Evolutionary conservation across 2,113 vertebrate species (phyloP).

Genomic region (Phodopus roborovskii): DNA sequence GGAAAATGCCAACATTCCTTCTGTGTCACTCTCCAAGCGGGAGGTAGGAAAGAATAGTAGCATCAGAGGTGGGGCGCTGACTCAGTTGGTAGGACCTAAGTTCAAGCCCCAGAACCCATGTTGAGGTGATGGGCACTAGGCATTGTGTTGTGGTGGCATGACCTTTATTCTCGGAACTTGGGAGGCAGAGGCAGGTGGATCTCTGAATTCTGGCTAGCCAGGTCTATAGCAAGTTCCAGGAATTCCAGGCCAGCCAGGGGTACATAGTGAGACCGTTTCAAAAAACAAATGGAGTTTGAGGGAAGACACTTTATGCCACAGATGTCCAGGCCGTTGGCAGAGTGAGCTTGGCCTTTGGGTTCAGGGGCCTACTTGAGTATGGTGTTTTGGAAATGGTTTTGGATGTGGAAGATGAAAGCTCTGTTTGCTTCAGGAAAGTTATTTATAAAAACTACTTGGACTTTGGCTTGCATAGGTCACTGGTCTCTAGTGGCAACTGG

Average conservation of each 20-base stretch:
- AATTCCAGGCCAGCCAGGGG: neutral
- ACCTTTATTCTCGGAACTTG: neutral
- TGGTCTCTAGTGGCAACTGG: neutral
- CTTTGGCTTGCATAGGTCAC: neutral
- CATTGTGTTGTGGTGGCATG: neutral
- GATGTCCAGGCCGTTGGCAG: neutral
- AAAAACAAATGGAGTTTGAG: neutral
- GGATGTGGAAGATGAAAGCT: neutral
- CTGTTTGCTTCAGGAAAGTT: slow-evolving; percentile 31
- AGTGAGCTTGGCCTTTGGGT: slow-evolving; percentile 17
- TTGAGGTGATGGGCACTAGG: neutral
- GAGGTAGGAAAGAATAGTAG: slow-evolving; percentile 88
- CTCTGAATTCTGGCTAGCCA: neutral
- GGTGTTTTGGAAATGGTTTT: slow-evolving; percentile 37
- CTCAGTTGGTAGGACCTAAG: neutral
- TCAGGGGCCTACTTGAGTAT: slow-evolving; percentile 32
- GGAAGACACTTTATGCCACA: neutral
- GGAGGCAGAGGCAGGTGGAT: neutral
- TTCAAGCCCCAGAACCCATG: neutral
- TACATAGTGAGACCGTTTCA: neutral
- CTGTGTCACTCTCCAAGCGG: slow-evolving; percentile 90
- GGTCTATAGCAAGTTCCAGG: neutral
- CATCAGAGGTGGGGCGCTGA: neutral
- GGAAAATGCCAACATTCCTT: slow-evolving; percentile 98
- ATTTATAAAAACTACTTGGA: slow-evolving; percentile 20